Conservation (phyloP, 2,797 vertebrate species). For the Pantherophis alleghaniensis region DNA sequence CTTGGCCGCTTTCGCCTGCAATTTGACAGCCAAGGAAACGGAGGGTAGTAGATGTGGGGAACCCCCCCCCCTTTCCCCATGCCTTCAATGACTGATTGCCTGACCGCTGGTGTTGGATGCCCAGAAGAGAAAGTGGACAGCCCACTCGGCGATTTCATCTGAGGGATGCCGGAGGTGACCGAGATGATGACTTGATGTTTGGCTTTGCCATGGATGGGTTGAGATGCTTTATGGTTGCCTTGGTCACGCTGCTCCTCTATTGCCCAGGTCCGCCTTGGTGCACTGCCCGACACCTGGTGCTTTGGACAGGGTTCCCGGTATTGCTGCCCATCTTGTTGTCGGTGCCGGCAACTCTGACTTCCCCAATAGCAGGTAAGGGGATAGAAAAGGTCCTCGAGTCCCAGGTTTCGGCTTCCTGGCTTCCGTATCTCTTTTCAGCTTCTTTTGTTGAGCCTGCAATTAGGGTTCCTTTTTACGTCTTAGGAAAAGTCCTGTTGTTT, state of each 20-base stretch:
- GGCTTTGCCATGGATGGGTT: conserved; percentile 54
- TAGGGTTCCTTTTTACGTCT: not conserved
- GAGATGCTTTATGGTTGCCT: conserved; percentile 65
- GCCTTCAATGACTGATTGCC: conserved; percentile 8
- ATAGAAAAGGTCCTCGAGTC: conserved; percentile 10
- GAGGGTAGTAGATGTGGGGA: conserved; percentile 22
- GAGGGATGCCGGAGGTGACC: conserved; percentile 34
- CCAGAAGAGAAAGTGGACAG: conserved; percentile 39
- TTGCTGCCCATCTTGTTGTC: conserved; percentile 62
- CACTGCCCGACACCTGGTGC: conserved; percentile 49
- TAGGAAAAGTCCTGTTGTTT: not conserved
- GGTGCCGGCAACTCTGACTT: conserved; percentile 52
- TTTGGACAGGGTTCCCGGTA: conserved; percentile 57
- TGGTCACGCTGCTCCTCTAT: conserved; percentile 51
- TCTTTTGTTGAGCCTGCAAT: not conserved
- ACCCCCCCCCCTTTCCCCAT: not conserved
- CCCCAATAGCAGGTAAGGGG: conserved; percentile 50
- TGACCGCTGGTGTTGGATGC: conserved; percentile 38
- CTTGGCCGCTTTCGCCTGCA: not conserved
- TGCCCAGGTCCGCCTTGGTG: conserved; percentile 26
- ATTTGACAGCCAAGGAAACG: not conserved
- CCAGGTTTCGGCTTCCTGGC: not conserved
- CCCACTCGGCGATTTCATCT: conserved; percentile 28
- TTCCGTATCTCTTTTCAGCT: not conserved
- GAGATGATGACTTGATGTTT: conserved; percentile 55